Percentiles rank a stretch among this genome's conserved stretches.
These are phyloP conservation scores for Parapristionchus giblindavisi DNA, from an alignment of 2,888 invertebrate species.

Conservation along the genomic window DNA sequence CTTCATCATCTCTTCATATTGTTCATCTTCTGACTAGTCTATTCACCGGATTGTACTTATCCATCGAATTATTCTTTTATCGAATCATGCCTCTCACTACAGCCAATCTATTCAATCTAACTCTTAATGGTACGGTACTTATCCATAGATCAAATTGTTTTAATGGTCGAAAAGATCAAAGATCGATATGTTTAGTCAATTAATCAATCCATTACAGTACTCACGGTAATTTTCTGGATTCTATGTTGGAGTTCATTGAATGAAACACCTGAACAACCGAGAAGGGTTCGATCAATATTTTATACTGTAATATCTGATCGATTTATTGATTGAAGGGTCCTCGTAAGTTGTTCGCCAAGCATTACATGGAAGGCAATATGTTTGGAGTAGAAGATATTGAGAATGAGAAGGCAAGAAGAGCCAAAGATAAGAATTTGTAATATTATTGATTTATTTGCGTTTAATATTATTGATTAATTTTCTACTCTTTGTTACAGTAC, in stretches of 20 bases:
- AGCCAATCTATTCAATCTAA: constrained; percentile 14
- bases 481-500: too few species aligned
- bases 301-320: background rate
- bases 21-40: constrained; percentile 4
- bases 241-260: constrained; percentile 7
- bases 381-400: constrained; percentile 18
- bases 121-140: background rate
- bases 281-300: constrained; percentile 30
- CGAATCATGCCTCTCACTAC: constrained; percentile 20
- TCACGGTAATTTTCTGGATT: constrained; percentile 13
- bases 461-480: too few species aligned
- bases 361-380: constrained; percentile 34
- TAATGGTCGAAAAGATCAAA: background rate
- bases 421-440: constrained; percentile 26
- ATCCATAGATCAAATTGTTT: too few species aligned
- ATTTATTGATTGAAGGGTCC: constrained; percentile 8
- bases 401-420: constrained; percentile 8
- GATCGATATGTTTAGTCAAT: background rate
- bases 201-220: constrained; percentile 9
- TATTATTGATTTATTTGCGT: background rate
- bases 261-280: background rate
- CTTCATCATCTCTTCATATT: background rate
- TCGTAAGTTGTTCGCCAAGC: constrained; percentile 30
- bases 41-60: background rate
- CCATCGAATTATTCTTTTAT: constrained; percentile 7